phyloP scores from a whole-genome alignment of 2,888 invertebrate genomes.

The Phalera bucephala region DNA sequence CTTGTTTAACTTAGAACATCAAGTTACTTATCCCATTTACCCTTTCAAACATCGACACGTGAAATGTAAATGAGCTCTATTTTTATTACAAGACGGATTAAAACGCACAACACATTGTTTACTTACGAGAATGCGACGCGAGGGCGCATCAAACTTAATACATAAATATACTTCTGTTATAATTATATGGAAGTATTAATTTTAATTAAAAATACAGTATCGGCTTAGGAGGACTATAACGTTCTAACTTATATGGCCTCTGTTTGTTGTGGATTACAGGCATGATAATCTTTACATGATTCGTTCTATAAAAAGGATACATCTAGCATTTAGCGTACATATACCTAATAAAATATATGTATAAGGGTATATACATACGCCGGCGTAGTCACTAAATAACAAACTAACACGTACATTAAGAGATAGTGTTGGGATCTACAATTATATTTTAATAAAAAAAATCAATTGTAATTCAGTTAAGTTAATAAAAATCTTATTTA shows the following conservation, averaged over 20 bases:
- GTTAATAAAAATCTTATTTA: slow-evolving; percentile 80
- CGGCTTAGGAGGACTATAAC: slow-evolving; percentile 32
- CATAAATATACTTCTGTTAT: neutral
- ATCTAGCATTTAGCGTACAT: slow-evolving; percentile 38
- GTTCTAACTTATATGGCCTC: slow-evolving; percentile 34
- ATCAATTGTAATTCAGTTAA: slow-evolving; percentile 33
- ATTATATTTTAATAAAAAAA: slow-evolving; percentile 26
- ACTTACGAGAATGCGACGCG: neutral
- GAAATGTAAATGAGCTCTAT: neutral
- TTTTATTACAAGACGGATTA: neutral
- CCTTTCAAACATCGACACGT: neutral
- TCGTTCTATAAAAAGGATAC: slow-evolving; percentile 34
- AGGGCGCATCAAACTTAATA: neutral
- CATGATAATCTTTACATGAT: slow-evolving; percentile 16
- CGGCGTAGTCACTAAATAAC: slow-evolving; percentile 76
- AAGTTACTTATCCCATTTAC: neutral
- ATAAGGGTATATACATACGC: slow-evolving; percentile 59
- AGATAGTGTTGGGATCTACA: slow-evolving; percentile 39
- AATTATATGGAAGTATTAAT: neutral
- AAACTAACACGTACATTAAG: slow-evolving; percentile 66
- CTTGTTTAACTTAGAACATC: too few relatives aligned
- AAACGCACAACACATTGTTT: neutral
- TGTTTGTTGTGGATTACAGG: slow-evolving; percentile 40
- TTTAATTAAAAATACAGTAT: neutral
- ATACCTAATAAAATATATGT: slow-evolving; percentile 56